A percentile compares a stretch with the other conserved stretches of the same genome.
phyloP scores from a whole-genome alignment of 2,113 vertebrate genomes.

The Vulpes lagopus region DNA sequence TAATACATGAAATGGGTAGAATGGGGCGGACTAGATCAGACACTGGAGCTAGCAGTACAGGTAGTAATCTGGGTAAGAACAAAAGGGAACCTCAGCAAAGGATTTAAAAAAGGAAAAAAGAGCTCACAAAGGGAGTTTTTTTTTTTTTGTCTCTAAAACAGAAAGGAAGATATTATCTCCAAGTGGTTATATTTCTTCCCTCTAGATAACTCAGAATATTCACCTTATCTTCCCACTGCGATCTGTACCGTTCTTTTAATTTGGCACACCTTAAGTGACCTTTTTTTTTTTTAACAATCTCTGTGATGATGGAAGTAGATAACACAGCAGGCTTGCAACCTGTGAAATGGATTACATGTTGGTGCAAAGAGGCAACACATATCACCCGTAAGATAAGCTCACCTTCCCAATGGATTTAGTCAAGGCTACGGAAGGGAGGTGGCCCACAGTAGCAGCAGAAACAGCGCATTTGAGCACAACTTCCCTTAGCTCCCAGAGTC shows the following conservation, averaged over 20 bases:
- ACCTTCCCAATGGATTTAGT: not conserved
- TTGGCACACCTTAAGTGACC: not conserved
- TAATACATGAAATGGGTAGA: not conserved
- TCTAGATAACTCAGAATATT: not conserved
- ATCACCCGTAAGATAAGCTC: not conserved
- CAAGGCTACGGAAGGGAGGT: not conserved
- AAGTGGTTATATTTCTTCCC: not conserved
- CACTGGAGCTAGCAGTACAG: not conserved
- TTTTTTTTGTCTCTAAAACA: not conserved
- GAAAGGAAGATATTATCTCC: constrained; percentile 38
- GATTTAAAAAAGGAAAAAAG: not conserved
- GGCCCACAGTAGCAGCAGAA: not conserved
- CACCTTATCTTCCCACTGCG: not conserved
- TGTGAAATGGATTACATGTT: not conserved
- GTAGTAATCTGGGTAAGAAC: not conserved
- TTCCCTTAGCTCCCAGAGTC: not conserved
- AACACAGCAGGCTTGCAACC: not conserved
- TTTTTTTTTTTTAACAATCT: not conserved
- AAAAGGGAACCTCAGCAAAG: not conserved
- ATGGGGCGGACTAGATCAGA: too few species aligned
- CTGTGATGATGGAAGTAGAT: not conserved
- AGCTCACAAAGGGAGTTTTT: not conserved
- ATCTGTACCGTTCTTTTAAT: constrained; percentile 13
- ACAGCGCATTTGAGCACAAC: not conserved
- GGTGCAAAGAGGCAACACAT: not conserved